Evolutionary conservation across 2,797 vertebrate genomes (phyloP).

Genomic region (Adelosebastes latens): DNA sequence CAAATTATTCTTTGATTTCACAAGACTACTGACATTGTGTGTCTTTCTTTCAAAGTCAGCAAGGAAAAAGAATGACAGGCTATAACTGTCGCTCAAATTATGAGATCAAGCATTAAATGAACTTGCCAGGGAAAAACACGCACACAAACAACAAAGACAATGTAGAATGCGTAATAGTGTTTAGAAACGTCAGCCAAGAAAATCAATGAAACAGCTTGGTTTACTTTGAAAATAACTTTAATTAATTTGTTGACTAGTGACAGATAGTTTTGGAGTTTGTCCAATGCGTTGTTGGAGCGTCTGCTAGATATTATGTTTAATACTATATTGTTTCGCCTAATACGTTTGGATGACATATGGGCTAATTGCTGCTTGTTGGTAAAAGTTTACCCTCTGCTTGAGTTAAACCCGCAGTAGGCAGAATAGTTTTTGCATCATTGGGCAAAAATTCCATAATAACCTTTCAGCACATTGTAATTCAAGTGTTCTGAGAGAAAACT

Average conservation of each 20-base stretch:
- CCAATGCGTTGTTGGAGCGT: not conserved
- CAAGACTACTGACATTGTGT: not conserved
- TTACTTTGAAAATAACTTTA: not conserved
- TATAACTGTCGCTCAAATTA: not conserved
- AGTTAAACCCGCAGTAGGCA: no score
- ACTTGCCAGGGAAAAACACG: not conserved
- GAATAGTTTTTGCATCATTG: no score
- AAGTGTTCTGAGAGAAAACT: no score
- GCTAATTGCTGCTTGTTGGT: not conserved
- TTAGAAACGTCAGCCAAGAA: not conserved
- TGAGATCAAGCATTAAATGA: slow-evolving; percentile 4
- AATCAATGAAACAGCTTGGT: not conserved
- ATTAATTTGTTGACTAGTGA: not conserved
- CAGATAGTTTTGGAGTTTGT: not conserved
- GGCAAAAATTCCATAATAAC: no score
- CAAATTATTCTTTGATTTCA: slow-evolving; percentile 18
- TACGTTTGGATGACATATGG: not conserved
- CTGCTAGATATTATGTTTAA: not conserved
- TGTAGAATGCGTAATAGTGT: not conserved
- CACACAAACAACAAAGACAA: not conserved
- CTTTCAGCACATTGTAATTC: no score
- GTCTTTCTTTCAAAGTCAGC: slow-evolving; percentile 5
- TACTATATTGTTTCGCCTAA: not conserved
- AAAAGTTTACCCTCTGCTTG: no score
- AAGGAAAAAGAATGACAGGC: not conserved